Base-by-base conservation (phyloP, 2,888 invertebrate genomes). In the Atrina japonica region DNA sequence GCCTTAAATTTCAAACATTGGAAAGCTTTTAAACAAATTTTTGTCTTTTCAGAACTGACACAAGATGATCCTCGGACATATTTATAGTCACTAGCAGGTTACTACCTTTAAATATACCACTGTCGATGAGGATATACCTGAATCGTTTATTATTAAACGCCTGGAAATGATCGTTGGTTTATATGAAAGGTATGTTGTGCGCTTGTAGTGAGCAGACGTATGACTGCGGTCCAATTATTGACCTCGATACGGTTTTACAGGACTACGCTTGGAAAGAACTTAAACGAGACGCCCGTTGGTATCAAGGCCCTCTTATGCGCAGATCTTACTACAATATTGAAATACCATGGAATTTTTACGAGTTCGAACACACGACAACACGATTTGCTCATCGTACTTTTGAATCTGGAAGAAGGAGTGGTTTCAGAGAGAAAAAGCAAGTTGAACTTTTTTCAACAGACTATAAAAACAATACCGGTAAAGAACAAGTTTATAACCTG, bases 311-410 rank as follows among this genome's bases (percentile, higher is more conserved):
- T 23, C 73, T 81, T 52, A 68, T 81, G 25, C 76, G 81, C 40
- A 67, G 82, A 21, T 58, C 61, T 5, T 79, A 76, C 55, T 83
- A 81, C 56, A 72, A 70, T 25, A 79, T 83, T 43, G 83, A 83
- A 66, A 80, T 83, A 14, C 81, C 82, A 18, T 83, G 83, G 83
- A 83, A 82, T 56, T 83, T 82, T 66, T 83, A 82, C 47, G 83
- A 83, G 53, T 81, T 83, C 61, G 78, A 81, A 53, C 83, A 83
- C 53, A 79, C 75, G 50, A 83, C 83, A 0, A 76, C 78, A 2
- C 75, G 66, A 45, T 83, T 83, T 65, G 68, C 67, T 60, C 71
- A 80, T 7, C 61, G 83, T 18, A 65, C 66, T 18, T 18, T 35
- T 49, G 35, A 58, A 14, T 30, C 52, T n/a, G 25, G 43, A 11